Conservation (phyloP, 2,797 vertebrate genomes). For the Microctenopoma steveboyesi region DNA sequence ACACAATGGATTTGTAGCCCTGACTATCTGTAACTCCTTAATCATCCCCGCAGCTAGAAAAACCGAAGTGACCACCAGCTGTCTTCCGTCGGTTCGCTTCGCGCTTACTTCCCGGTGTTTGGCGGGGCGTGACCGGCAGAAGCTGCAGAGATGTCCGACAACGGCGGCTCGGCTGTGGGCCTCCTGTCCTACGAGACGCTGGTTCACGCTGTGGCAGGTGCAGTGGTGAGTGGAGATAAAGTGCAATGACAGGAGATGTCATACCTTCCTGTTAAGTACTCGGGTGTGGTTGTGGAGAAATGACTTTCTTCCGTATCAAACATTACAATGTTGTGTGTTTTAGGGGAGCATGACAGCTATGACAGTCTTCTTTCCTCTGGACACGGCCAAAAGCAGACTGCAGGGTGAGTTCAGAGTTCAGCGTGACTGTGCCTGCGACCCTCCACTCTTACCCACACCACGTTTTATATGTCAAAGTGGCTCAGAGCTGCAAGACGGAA, state of each 20-base stretch:
- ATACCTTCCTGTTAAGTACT: neutral
- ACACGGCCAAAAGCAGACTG: conserved; percentile 86
- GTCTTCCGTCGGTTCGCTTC: neutral
- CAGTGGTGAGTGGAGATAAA: conserved; percentile 74
- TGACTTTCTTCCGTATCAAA: neutral
- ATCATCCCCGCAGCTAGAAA: neutral
- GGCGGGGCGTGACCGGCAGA: conserved; percentile 1
- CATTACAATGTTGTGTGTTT: conserved; percentile 13
- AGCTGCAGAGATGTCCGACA: conserved; percentile 73
- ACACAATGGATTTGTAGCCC: neutral
- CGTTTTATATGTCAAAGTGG: too few relatives aligned
- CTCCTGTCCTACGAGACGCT: conserved; percentile 86
- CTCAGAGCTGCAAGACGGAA: too few relatives aligned
- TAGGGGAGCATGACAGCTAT: conserved; percentile 86
- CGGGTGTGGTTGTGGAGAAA: neutral
- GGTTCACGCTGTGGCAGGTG: conserved; percentile 86
- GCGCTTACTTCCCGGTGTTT: conserved; percentile 7
- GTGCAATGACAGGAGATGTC: neutral
- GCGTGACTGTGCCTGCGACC: neutral
- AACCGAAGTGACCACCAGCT: neutral
- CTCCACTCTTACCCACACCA: too few relatives aligned
- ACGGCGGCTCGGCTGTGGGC: conserved; percentile 57
- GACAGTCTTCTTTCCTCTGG: conserved; percentile 86
- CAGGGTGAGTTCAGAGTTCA: conserved; percentile 79
- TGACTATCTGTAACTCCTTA: neutral